A percentile compares a stretch with the other conserved stretches of the same genome.
Conservation (phyloP, 2,797 vertebrate species). For the Choloepus didactylus region DNA sequence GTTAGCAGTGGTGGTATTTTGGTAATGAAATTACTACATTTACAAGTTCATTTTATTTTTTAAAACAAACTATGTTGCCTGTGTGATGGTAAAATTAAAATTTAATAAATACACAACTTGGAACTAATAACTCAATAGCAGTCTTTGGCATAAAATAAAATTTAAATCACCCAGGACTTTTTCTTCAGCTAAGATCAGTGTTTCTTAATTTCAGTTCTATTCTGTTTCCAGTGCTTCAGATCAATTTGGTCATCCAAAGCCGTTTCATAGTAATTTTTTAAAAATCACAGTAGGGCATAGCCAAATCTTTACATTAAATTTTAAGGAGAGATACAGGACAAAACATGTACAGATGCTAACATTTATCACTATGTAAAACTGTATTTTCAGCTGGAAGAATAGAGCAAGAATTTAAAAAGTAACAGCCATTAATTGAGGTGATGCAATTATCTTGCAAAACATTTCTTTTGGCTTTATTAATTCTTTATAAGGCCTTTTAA, state of each 20-base stretch:
- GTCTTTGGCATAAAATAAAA: slow-evolving; percentile 34
- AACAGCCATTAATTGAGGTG: neutral
- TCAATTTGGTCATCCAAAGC: neutral
- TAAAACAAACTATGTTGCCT: neutral
- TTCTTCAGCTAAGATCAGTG: neutral
- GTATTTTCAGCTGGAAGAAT: neutral
- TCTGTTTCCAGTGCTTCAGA: neutral
- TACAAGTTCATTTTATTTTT: neutral
- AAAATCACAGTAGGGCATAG: neutral
- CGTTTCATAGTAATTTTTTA: neutral
- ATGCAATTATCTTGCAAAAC: neutral
- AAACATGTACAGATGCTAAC: neutral
- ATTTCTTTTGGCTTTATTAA: neutral
- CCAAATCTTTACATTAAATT: neutral
- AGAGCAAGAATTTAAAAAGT: neutral
- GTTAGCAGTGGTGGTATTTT: neutral
- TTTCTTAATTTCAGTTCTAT: neutral
- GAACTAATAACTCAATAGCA: slow-evolving; percentile 38
- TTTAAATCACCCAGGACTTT: neutral
- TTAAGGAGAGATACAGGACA: neutral
- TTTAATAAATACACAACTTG: slow-evolving; percentile 2
- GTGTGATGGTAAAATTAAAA: neutral
- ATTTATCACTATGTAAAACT: neutral
- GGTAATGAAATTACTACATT: neutral
- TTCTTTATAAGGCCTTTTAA: neutral